Base-by-base conservation (phyloP, 2,113 vertebrate genomes). In the Fulica atra region DNA sequence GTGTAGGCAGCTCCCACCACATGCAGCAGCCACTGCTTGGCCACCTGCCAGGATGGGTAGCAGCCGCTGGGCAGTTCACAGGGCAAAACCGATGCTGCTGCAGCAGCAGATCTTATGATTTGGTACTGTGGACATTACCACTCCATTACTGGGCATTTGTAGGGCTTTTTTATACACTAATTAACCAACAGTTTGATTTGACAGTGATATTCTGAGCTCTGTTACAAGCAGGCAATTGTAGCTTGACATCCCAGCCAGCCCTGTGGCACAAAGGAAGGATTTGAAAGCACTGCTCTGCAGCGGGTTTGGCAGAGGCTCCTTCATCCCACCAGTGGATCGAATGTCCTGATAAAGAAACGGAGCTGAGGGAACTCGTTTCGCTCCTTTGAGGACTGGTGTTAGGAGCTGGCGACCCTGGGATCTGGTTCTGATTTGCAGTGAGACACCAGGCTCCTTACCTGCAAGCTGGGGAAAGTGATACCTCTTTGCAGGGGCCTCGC, bases 361-460 rank as follows among this genome's bases (percentile, higher is more conserved):
- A 88, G 72, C 71, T 11, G 59, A 11, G 17, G 35, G 56, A 40
- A 35, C 33, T 88, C 14, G 40, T 78, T 84, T 88, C 38, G n/a
- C 9, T 68, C 82, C 94, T 88, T 78, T 0, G 4, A 88, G 88
- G 82, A 90, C 66, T 11, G 33, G 60, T 1, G 0, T 38, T 70
- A 46, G 54, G 64, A 93, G 77, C 61, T 2, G 0, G 44, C 8
- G 16, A 40, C 85, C 66, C 60, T 4, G 1, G 44, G 80, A 48
- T 95, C 94, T 97, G 92, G 59, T 93, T 96, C 85, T 96, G 88
- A 96, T 96, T 97, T 97, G 64, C 82, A 0, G 0, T 42, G 33
- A 94, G 88, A 86, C 69, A 40, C 74, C 3, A 2, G 80, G n/a
- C 65, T 90, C 88, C 57, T 56, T 83, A 94, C 95, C 95, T 97